These are phyloP conservation scores for Pseudanteris insignis DNA, from an alignment of 2,888 invertebrate genomes.

Conservation along the genomic window DNA sequence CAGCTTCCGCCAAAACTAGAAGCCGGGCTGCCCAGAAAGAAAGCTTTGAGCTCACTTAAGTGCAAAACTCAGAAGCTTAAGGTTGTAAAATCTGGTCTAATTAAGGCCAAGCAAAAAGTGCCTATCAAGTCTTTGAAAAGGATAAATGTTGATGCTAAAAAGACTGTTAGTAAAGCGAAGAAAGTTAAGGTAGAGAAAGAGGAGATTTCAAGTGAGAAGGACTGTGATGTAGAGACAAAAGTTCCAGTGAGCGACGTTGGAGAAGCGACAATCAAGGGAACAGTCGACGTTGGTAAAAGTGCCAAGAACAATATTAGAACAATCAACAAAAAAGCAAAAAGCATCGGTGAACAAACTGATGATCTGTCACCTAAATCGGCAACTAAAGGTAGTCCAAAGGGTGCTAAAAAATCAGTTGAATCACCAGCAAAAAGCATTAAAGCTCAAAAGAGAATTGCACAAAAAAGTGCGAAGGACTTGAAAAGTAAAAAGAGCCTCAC, in stretches of 20 bases:
- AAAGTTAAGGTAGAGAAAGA: constrained; percentile 22
- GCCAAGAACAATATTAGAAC: constrained; percentile 56
- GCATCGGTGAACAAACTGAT: constrained; percentile 13
- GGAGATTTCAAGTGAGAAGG: constrained; percentile 8
- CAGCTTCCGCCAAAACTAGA: constrained; percentile 61
- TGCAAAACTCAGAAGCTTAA: constrained; percentile 58
- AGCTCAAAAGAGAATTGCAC: constrained; percentile 34
- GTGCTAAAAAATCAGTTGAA: constrained; percentile 50
- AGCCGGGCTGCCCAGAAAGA: constrained; percentile 60
- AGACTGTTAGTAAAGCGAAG: constrained; percentile 42
- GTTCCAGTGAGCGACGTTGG: constrained; percentile 41
- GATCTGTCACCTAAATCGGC: constrained; percentile 40
- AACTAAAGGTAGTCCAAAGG: constrained; percentile 58
- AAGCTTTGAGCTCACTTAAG: constrained; percentile 57
- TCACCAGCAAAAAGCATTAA: constrained; percentile 50
- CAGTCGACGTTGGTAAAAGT: constrained; percentile 49
- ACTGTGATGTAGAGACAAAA: constrained; percentile 33
- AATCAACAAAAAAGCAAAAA: constrained; percentile 49
- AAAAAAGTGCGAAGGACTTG: neutral
- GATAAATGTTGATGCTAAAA: constrained; percentile 51
- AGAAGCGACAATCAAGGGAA: constrained; percentile 34
- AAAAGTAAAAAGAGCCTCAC: neutral
- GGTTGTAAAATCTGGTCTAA: constrained; percentile 56
- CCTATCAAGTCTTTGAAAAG: constrained; percentile 56
- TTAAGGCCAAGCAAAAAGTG: constrained; percentile 62